A percentile compares a stretch with the other conserved stretches of the same genome.
Evolutionary conservation across 2,797 vertebrate species (phyloP).

Genomic region (Falco berigora): DNA sequence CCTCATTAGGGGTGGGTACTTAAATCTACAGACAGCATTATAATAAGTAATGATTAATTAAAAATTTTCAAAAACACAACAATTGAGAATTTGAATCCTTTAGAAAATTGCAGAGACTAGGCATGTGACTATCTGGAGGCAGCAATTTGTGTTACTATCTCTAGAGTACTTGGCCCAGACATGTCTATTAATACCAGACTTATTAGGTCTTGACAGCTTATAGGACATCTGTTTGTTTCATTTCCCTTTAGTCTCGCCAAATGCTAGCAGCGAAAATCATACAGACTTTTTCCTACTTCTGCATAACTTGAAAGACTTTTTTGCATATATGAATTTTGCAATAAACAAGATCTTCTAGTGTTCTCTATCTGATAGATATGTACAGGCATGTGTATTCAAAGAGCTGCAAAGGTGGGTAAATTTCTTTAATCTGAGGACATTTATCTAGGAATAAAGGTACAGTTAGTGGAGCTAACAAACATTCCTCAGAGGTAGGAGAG

Average conservation of each 20-base stretch:
- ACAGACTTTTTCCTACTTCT: background rate
- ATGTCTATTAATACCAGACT: slow-evolving; percentile 68
- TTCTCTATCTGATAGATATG: background rate
- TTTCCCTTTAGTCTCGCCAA: slow-evolving; percentile 56
- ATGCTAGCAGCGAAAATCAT: slow-evolving; percentile 26
- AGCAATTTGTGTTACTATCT: slow-evolving; percentile 63
- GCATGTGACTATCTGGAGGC: slow-evolving; percentile 45
- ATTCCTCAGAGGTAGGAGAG: background rate
- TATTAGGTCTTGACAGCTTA: slow-evolving; percentile 67
- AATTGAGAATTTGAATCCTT: slow-evolving; percentile 28
- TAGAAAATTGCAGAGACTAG: slow-evolving; percentile 21
- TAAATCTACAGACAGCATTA: background rate
- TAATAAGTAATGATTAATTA: slow-evolving; percentile 32
- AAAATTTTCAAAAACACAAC: background rate
- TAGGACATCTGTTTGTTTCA: slow-evolving; percentile 53
- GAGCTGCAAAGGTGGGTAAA: background rate
- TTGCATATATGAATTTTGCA: slow-evolving; percentile 6
- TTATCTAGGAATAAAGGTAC: background rate
- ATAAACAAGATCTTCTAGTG: background rate
- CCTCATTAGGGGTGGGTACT: background rate
- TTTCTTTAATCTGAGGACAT: slow-evolving; percentile 6
- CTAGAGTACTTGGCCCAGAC: slow-evolving; percentile 64
- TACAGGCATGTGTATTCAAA: background rate
- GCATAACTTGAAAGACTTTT: background rate
- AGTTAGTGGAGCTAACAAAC: background rate